A percentile compares a stretch with the other conserved stretches of the same genome.
Conservation (phyloP, 1,140 invertebrate species). For the Atta colombica region DNA sequence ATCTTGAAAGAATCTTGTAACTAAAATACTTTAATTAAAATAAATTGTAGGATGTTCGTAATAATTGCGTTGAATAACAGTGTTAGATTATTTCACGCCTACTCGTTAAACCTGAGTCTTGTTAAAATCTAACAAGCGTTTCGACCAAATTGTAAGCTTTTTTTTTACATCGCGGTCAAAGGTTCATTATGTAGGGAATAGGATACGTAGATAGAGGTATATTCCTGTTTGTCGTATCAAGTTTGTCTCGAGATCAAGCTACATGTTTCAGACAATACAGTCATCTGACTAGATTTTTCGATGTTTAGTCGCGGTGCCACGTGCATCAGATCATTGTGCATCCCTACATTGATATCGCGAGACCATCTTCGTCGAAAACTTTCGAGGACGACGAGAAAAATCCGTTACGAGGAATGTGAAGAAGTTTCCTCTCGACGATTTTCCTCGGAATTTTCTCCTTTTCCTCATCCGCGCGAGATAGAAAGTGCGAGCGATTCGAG, state of each 20-base stretch:
- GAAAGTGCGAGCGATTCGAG: background rate
- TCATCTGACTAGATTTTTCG: conserved; percentile 18
- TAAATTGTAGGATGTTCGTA: conserved; percentile 9
- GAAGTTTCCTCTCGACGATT: conserved; percentile 13
- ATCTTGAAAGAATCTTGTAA: background rate
- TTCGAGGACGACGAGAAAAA: background rate
- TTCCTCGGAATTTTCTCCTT: background rate
- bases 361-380: conserved; percentile 1
- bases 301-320: background rate
- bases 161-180: background rate
- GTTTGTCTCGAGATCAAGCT: conserved; percentile 21
- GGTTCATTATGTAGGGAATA: conserved; percentile 50
- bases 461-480: background rate
- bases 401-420: background rate
- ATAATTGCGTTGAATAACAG: conserved; percentile 15
- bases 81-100: conserved; percentile 5
- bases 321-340: background rate
- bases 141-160: background rate
- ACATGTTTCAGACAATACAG: background rate
- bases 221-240: background rate
- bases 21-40: background rate
- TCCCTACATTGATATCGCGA: conserved; percentile 19
- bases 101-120: conserved; percentile 24
- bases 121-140: conserved; percentile 46
- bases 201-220: background rate